Percentiles rank a stretch among this genome's conserved stretches.
Conservation (phyloP, 2,113 vertebrate species). For the Takifugu bimaculatus region DNA sequence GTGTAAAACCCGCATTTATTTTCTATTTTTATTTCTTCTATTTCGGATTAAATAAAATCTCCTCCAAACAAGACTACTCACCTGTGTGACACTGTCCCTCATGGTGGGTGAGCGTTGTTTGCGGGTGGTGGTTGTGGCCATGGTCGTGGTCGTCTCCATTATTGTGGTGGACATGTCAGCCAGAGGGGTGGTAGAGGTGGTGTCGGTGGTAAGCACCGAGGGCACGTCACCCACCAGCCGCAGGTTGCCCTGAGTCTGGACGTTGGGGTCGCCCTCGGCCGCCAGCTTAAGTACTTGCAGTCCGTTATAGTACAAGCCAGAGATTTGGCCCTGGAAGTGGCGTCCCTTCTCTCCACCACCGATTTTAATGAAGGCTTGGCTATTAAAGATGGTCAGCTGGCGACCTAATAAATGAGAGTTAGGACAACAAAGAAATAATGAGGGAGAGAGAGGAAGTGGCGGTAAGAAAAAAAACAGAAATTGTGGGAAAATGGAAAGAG, state of each 20-base stretch:
- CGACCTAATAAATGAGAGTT: slow-evolving; percentile 74
- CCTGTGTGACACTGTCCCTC: slow-evolving; percentile 89
- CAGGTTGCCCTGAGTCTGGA: slow-evolving; percentile 88
- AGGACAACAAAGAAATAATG: slow-evolving; percentile 11
- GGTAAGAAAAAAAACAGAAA: slow-evolving; percentile 9
- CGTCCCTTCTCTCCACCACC: slow-evolving; percentile 88
- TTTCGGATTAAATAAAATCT: no score
- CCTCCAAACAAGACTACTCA: slow-evolving; percentile 53
- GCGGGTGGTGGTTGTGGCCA: slow-evolving; percentile 90
- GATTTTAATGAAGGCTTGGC: slow-evolving; percentile 90
- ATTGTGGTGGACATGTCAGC: slow-evolving; percentile 93
- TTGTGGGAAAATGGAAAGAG: slow-evolving; percentile 4
- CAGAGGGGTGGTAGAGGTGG: slow-evolving; percentile 86
- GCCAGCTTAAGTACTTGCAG: slow-evolving; percentile 91
- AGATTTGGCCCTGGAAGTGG: slow-evolving; percentile 93
- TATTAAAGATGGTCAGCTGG: slow-evolving; percentile 95
- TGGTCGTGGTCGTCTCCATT: slow-evolving; percentile 93
- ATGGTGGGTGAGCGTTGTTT: slow-evolving; percentile 88
- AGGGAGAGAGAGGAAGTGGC: slow-evolving; percentile 10
- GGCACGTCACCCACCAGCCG: slow-evolving; percentile 88
- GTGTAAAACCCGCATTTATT: no score
- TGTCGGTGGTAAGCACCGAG: slow-evolving; percentile 87
- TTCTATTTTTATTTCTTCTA: no score
- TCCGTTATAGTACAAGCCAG: slow-evolving; percentile 92
- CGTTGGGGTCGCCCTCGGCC: slow-evolving; percentile 87